A percentile compares a stretch with the other conserved stretches of the same genome.
phyloP scores from a whole-genome alignment of 1,140 invertebrate genomes.

The Aphidius gifuensis region DNA sequence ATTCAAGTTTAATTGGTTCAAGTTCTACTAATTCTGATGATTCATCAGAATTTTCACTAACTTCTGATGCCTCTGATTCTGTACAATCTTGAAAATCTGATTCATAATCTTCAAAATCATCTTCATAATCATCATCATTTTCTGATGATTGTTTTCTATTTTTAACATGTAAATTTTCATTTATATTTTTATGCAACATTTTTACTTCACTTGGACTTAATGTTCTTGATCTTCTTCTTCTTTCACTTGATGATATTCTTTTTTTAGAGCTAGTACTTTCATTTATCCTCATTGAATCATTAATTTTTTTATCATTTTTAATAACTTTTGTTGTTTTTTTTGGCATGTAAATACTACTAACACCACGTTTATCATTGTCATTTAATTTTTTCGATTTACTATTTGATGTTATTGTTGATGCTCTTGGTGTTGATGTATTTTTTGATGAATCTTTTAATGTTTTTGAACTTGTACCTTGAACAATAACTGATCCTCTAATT shows the following conservation, averaged over 20 bases:
- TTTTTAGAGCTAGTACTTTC: conserved; percentile 14
- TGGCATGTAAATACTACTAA: conserved; percentile 37
- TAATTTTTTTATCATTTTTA: conserved; percentile 15
- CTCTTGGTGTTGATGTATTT: neutral
- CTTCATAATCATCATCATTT: conserved; percentile 50
- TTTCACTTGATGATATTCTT: conserved; percentile 31
- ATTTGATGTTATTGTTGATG: too few relatives aligned
- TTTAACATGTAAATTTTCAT: neutral
- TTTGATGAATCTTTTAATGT: neutral
- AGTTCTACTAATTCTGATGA: conserved; percentile 29
- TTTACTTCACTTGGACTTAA: conserved; percentile 46
- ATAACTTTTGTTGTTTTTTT: conserved; percentile 21
- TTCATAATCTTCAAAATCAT: conserved; percentile 60
- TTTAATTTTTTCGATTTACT: conserved; percentile 19
- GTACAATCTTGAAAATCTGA: conserved; percentile 59
- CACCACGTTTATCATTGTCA: conserved; percentile 36
- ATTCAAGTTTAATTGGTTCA: conserved; percentile 43
- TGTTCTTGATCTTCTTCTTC: conserved; percentile 38
- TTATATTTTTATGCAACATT: conserved; percentile 25
- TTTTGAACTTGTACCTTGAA: too few relatives aligned
- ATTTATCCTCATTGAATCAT: neutral
- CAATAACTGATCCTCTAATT: neutral
- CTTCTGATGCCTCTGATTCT: conserved; percentile 43
- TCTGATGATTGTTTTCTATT: conserved; percentile 2
- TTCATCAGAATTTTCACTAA: conserved; percentile 41